phyloP scores from a whole-genome alignment of 2,888 invertebrate species.

The Sabatieria punctata region DNA sequence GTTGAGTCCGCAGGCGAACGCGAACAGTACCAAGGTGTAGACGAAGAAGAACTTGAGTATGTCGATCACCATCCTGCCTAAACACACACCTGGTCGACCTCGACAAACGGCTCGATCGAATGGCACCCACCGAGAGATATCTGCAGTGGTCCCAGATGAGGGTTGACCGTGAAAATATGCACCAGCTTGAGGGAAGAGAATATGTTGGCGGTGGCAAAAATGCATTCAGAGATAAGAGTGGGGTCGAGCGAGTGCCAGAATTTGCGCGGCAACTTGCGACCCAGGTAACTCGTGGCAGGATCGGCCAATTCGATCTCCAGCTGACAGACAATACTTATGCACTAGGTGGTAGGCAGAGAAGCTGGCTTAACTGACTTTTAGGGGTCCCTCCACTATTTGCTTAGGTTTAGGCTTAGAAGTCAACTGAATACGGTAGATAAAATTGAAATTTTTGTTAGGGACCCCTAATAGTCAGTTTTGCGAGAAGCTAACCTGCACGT shows the following conservation, averaged over 20 bases:
- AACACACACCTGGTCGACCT: background rate
- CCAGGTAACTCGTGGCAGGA: conserved; percentile 6
- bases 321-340: no score
- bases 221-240: conserved; percentile 82
- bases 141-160: conserved; percentile 75
- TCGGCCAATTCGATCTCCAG: background rate
- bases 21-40: conserved; percentile 66
- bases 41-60: conserved; percentile 83
- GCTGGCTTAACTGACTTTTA: no score
- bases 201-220: conserved; percentile 96
- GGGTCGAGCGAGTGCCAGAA: conserved; percentile 98
- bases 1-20: conserved; percentile 75
- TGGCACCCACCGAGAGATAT: conserved; percentile 53
- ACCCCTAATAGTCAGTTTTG: no score
- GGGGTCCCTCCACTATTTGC: no score
- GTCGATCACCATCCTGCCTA: conserved; percentile 47
- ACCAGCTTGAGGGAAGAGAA: conserved; percentile 78
- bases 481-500: conserved; percentile 56
- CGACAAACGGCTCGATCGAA: background rate
- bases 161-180: conserved; percentile 78
- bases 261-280: conserved; percentile 47
- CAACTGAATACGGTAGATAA: no score
- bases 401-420: no score
- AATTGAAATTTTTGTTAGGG: no score
- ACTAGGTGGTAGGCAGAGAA: no score